A percentile compares a stretch with the other conserved stretches of the same genome.
Conservation (phyloP, 2,113 vertebrate species). For the Boulengeromyrus knoepffleri region DNA sequence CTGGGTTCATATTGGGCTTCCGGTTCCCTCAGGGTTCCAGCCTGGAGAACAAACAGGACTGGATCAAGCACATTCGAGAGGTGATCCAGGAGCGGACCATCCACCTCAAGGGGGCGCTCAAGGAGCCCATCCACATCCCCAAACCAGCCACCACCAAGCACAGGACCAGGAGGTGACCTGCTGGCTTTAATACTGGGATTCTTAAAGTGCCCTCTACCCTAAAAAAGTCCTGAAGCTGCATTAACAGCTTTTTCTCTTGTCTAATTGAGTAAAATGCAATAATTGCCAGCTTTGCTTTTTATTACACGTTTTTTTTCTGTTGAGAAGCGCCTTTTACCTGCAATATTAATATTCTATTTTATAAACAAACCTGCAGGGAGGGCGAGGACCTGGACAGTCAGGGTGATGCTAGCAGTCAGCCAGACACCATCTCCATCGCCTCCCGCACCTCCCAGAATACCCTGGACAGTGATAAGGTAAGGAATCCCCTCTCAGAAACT, state of each 20-base stretch:
- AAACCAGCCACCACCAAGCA: constrained; percentile 83
- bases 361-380: constrained; percentile 61
- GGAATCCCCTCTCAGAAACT: background rate
- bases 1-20: background rate
- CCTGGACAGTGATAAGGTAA: constrained; percentile 94
- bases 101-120: constrained; percentile 91
- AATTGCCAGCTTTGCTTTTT: background rate
- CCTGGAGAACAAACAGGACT: constrained; percentile 98
- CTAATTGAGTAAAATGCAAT: background rate
- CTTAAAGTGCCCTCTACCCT: background rate
- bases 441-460: constrained; percentile 98
- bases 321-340: background rate
- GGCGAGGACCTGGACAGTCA: constrained; percentile 96
- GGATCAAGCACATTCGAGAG: constrained; percentile 98
- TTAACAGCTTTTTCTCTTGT: background rate
- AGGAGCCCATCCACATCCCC: constrained; percentile 95
- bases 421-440: constrained; percentile 94
- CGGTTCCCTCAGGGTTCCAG: constrained; percentile 74
- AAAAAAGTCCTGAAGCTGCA: background rate
- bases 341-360: background rate
- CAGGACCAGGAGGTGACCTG: constrained; percentile 79
- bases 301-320: background rate
- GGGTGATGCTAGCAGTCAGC: constrained; percentile 95
- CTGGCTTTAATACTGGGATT: background rate
- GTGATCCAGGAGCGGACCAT: constrained; percentile 97